Percentiles rank a stretch among this genome's conserved stretches.
These are phyloP conservation scores for Nemoura dubitans DNA, from an alignment of 2,888 invertebrate genomes.

Conservation along the genomic window DNA sequence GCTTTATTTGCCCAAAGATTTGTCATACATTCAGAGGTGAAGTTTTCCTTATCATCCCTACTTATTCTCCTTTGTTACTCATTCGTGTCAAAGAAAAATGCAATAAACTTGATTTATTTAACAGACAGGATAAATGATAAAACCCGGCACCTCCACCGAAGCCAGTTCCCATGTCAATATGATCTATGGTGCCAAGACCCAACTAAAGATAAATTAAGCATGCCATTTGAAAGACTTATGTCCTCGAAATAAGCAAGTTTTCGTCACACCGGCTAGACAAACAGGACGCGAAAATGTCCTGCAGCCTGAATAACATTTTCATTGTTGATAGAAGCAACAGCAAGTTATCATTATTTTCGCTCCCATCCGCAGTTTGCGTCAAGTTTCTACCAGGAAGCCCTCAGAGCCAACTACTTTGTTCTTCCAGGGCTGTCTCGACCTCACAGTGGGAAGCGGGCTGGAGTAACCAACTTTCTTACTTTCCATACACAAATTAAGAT, in stretches of 20 bases:
- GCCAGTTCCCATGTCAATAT: neutral
- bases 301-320: neutral
- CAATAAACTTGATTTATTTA: neutral
- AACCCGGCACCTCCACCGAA: neutral
- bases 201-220: too few species aligned
- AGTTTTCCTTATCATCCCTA: neutral
- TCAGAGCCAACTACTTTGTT: neutral
- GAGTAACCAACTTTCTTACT: neutral
- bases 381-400: neutral
- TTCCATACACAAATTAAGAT: neutral
- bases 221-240: too few species aligned
- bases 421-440: neutral
- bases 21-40: neutral
- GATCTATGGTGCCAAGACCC: too few species aligned
- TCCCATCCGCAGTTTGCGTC: neutral
- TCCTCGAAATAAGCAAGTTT: neutral
- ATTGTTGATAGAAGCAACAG: neutral
- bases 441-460: neutral
- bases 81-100: neutral
- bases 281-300: neutral
- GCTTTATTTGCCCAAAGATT: neutral
- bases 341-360: neutral
- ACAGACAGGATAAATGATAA: neutral
- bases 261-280: neutral
- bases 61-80: neutral